phyloP scores from a whole-genome alignment of 2,888 invertebrate species.

The Polydrusus pterygomalis region DNA sequence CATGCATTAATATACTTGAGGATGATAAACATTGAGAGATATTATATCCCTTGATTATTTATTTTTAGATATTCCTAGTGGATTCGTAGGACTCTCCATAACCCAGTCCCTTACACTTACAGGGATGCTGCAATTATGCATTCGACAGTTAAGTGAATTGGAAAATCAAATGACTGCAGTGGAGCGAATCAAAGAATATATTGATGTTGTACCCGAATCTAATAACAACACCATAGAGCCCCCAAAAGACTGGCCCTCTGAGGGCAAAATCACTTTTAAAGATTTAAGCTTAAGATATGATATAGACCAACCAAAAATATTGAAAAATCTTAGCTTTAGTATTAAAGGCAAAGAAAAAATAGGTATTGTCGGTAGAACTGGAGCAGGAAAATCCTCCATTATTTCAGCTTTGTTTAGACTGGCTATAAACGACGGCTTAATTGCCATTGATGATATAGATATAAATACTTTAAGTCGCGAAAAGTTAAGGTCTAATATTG shows the following conservation, averaged over 20 bases:
- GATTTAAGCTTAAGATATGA: conserved; percentile 83
- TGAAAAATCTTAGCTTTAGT: conserved; percentile 80
- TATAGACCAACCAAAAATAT: conserved; percentile 80
- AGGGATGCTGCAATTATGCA: conserved; percentile 89
- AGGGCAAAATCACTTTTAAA: conserved; percentile 80
- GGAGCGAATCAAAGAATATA: conserved; percentile 91
- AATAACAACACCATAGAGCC: conserved; percentile 55
- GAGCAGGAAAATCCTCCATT: conserved; percentile 86
- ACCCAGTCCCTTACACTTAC: conserved; percentile 68
- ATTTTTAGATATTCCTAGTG: conserved; percentile 65
- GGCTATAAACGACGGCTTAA: conserved; percentile 82
- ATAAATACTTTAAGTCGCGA: conserved; percentile 81
- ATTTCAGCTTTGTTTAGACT: conserved; percentile 87
- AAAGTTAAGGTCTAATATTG: conserved; percentile 83
- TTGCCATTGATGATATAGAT: conserved; percentile 86
- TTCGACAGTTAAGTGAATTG: conserved; percentile 74
- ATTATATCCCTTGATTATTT: too few relatives aligned
- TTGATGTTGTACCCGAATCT: conserved; percentile 78
- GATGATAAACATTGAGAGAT: too few relatives aligned
- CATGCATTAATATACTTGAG: too few relatives aligned
- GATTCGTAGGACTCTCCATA: conserved; percentile 70
- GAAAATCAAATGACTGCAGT: conserved; percentile 92
- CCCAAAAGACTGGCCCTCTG: conserved; percentile 78
- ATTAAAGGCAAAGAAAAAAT: conserved; percentile 78
- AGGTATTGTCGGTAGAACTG: conserved; percentile 88